Conservation (phyloP, 2,113 vertebrate species). For the Castor canadensis region DNA sequence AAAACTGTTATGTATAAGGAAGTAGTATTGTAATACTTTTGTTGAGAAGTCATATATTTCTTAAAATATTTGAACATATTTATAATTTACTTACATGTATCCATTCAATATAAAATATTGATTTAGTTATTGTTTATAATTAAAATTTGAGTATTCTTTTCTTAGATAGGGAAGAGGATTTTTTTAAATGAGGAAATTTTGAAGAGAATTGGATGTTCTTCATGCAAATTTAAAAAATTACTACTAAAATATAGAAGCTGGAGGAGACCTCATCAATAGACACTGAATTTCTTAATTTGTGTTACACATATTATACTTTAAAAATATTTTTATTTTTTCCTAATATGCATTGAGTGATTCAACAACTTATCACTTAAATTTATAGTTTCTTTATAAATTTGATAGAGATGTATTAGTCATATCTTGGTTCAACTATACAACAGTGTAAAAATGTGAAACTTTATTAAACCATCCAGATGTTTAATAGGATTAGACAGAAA, state of each 20-base stretch:
- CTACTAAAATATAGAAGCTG: neutral
- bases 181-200: neutral
- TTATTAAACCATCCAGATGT: neutral
- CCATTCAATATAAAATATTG: neutral
- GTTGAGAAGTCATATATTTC: neutral
- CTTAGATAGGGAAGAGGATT: no score
- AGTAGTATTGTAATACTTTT: no score
- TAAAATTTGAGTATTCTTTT: no score
- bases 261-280: no score
- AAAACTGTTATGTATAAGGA: neutral
- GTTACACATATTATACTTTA: neutral
- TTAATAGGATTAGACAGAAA: neutral
- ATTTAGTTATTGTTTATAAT: neutral
- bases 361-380: neutral
- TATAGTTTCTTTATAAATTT: conserved; percentile 16
- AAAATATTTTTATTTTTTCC: neutral
- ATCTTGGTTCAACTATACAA: neutral
- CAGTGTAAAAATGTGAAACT: neutral
- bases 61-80: neutral
- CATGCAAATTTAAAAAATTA: neutral
- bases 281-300: neutral
- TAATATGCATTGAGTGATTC: neutral
- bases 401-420: neutral
- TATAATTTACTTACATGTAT: neutral
- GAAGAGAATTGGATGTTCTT: neutral